Conservation (phyloP, 2,113 vertebrate species). For the Elgaria multicarinata region DNA sequence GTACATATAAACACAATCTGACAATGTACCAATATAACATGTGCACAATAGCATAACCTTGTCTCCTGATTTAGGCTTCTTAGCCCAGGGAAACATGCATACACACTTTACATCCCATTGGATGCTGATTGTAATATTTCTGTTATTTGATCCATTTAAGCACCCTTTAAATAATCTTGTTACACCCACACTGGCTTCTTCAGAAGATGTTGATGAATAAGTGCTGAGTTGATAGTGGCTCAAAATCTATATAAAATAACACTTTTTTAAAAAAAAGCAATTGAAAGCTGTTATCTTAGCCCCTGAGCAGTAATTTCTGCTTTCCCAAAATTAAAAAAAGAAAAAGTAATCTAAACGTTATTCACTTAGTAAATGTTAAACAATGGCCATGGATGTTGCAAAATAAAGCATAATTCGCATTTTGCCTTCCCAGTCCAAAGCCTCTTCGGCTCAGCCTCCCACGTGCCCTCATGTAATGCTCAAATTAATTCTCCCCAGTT, state of each 20-base stretch:
- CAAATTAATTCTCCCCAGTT: constrained; percentile 6
- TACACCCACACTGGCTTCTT: background rate
- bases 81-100: background rate
- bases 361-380: background rate
- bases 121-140: background rate
- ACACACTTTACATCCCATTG: background rate
- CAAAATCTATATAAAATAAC: background rate
- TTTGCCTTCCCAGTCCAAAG: background rate
- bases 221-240: background rate
- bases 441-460: background rate
- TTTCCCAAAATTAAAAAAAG: background rate
- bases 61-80: background rate
- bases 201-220: background rate
- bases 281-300: background rate
- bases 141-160: background rate
- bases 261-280: background rate
- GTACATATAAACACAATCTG: background rate
- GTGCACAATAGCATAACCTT: background rate
- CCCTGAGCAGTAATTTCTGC: background rate
- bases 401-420: background rate
- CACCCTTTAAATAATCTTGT: background rate
- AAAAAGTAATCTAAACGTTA: background rate
- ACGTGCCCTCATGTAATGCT: background rate
- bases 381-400: background rate
- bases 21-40: background rate